Evolutionary conservation across 2,888 invertebrate genomes (phyloP).

Genomic region (Synergus laeviventris): DNA sequence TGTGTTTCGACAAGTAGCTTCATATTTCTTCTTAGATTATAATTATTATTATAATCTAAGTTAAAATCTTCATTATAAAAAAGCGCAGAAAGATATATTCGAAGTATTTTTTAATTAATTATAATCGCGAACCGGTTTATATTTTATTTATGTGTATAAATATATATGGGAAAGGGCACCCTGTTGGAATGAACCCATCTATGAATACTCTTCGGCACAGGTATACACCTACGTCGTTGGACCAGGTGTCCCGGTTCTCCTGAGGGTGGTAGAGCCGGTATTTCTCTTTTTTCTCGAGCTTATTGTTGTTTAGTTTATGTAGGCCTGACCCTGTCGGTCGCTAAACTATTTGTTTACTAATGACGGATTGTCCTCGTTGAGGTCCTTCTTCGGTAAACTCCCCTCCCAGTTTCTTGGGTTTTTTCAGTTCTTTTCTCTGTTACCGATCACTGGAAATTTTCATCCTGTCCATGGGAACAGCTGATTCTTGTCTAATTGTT

Average conservation of each 20-base stretch:
- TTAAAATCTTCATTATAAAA: background rate
- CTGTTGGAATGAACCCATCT: conserved; percentile 7
- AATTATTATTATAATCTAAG: no score
- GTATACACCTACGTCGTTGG: conserved; percentile 55
- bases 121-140: background rate
- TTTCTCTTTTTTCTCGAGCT: conserved; percentile 60
- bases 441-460: conserved; percentile 44
- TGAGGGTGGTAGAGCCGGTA: conserved; percentile 60
- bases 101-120: background rate
- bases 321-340: conserved; percentile 62
- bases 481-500: conserved; percentile 39
- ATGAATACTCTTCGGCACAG: conserved; percentile 31
- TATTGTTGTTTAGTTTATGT: conserved; percentile 70
- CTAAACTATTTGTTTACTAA: conserved; percentile 73
- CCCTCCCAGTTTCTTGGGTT: conserved; percentile 41
- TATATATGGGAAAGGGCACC: conserved; percentile 17
- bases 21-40: no score
- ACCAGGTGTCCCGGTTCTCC: conserved; percentile 61
- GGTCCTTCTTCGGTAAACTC: conserved; percentile 47
- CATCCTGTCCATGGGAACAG: conserved; percentile 17
- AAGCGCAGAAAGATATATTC: background rate
- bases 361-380: conserved; percentile 68
- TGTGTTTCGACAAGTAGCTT: no score
- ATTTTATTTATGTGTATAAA: background rate
- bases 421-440: conserved; percentile 27